phyloP scores from a whole-genome alignment of 2,888 invertebrate species.

The Kryphioiulus occultus region DNA sequence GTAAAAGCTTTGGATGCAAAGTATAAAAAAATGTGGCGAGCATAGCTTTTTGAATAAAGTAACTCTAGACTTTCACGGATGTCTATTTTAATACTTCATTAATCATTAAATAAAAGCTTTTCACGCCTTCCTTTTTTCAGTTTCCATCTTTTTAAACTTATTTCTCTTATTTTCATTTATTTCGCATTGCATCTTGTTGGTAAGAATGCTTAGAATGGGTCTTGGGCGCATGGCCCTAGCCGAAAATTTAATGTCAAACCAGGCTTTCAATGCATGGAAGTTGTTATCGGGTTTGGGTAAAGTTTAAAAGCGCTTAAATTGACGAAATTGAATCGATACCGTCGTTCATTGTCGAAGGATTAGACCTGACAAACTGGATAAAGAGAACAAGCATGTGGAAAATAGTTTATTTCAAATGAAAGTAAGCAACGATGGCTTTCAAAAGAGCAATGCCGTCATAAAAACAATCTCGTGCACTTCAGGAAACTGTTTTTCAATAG shows the following conservation, averaged over 20 bases:
- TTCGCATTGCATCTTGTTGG: background rate
- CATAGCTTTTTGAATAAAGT: background rate
- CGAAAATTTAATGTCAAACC: background rate
- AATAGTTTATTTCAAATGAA: background rate
- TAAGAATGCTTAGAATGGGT: background rate
- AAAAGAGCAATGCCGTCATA: background rate
- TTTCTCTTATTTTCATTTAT: background rate
- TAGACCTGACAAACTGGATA: background rate
- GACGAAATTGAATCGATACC: conserved; percentile 12
- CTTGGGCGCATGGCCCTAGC: background rate
- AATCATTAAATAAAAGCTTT: conserved; percentile 11
- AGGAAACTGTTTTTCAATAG: no score
- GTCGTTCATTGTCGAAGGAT: conserved; percentile 14
- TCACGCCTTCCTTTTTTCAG: background rate
- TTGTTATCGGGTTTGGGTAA: background rate
- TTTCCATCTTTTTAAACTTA: background rate
- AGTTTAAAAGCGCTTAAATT: conserved; percentile 25
- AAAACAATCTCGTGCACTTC: background rate
- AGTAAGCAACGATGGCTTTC: background rate
- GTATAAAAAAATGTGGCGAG: background rate
- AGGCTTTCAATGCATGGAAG: background rate
- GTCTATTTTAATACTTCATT: conserved; percentile 11
- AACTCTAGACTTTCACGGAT: background rate
- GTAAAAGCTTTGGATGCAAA: background rate
- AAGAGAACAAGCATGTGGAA: background rate